phyloP scores from a whole-genome alignment of 2,113 vertebrate species.

The Pelusios castaneus region DNA sequence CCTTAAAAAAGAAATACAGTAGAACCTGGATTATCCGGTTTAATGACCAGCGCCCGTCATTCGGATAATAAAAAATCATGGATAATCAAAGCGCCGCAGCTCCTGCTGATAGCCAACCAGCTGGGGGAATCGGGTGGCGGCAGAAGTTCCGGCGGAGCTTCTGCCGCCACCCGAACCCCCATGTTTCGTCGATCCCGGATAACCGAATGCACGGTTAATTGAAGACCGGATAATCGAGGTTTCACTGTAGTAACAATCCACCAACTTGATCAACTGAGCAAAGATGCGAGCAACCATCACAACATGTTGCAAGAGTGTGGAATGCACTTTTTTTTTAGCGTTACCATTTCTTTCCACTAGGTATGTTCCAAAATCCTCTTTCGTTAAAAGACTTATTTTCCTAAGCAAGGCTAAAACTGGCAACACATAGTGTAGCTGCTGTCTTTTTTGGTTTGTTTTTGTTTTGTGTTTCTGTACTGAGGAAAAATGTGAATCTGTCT shows the following conservation, averaged over 20 bases:
- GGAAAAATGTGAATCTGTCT: neutral
- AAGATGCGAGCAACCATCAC: rapidly evolving
- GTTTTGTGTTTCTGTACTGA: rapidly evolving
- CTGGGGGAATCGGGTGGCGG: too few relatives aligned
- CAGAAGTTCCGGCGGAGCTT: too few relatives aligned
- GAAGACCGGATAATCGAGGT: too few relatives aligned
- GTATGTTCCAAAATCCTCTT: neutral
- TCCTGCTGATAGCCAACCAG: too few relatives aligned
- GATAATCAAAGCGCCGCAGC: too few relatives aligned
- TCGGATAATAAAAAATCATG: too few relatives aligned
- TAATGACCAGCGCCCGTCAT: too few relatives aligned
- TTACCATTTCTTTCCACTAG: neutral
- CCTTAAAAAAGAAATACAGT: neutral
- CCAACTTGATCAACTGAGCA: rapidly evolving
- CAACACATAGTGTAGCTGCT: neutral
- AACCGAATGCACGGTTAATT: too few relatives aligned
- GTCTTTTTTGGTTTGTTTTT: rapidly evolving
- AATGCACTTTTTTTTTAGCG: neutral
- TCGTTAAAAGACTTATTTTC: neutral
- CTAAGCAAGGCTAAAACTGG: neutral
- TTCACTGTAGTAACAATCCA: rapidly evolving
- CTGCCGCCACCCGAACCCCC: too few relatives aligned
- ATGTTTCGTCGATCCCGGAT: too few relatives aligned
- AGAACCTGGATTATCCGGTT: too few relatives aligned
- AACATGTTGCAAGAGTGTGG: neutral